phyloP scores from a whole-genome alignment of 2,113 vertebrate genomes.

The Galeopterus variegatus region DNA sequence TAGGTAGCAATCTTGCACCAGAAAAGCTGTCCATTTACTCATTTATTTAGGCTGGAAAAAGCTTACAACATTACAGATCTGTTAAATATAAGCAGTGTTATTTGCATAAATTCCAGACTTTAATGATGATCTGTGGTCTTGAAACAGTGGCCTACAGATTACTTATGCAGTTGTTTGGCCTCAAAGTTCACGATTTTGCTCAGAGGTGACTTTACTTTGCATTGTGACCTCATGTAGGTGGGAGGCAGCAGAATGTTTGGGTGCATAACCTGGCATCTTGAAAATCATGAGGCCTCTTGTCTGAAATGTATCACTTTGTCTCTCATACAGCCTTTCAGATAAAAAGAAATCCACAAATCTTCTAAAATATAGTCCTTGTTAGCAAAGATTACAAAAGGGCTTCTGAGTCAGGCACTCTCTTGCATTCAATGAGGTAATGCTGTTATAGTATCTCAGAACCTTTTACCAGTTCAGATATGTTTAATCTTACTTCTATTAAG shows the following conservation, averaged over 20 bases:
- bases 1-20: constrained; percentile 89
- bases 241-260: constrained; percentile 27
- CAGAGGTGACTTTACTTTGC: constrained; percentile 66
- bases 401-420: neutral
- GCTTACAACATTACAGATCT: constrained; percentile 79
- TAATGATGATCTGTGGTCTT: constrained; percentile 86
- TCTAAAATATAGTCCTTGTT: constrained; percentile 56
- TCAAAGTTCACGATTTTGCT: constrained; percentile 71
- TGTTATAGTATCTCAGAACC: neutral
- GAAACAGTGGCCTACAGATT: constrained; percentile 83
- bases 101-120: constrained; percentile 91
- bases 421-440: neutral
- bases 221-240: constrained; percentile 51
- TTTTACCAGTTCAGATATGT: neutral
- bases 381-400: neutral
- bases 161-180: constrained; percentile 81
- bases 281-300: neutral
- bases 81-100: constrained; percentile 79
- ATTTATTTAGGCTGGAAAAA: constrained; percentile 79
- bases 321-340: constrained; percentile 29
- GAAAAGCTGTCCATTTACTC: constrained; percentile 62
- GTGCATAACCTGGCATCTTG: constrained; percentile 55
- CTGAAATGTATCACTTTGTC: constrained; percentile 72
- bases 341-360: constrained; percentile 42
- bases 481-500: constrained; percentile 5